These are phyloP conservation scores for Syngnathus floridae DNA, from an alignment of 2,113 vertebrate species.

Conservation along the genomic window DNA sequence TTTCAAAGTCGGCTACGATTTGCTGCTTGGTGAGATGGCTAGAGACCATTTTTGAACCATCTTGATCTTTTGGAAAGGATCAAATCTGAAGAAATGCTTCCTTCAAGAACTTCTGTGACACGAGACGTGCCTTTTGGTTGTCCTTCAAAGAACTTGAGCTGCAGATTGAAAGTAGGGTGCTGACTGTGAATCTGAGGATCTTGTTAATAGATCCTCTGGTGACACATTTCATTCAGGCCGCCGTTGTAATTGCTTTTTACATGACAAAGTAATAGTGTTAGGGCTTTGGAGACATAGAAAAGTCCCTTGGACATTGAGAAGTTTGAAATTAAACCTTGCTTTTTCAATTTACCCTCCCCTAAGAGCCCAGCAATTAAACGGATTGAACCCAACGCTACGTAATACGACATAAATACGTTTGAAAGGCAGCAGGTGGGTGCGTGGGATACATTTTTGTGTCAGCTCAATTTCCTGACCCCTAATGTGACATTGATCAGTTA, in stretches of 20 bases:
- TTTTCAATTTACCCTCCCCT: slow-evolving; percentile 75
- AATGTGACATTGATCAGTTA: too few species aligned
- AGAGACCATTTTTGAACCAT: background rate
- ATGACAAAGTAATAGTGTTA: slow-evolving; percentile 64
- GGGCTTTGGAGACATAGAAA: slow-evolving; percentile 60
- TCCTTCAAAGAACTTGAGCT: slow-evolving; percentile 50
- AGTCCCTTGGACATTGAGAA: slow-evolving; percentile 69
- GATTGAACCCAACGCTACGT: slow-evolving; percentile 54
- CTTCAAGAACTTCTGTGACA: slow-evolving; percentile 1
- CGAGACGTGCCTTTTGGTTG: slow-evolving; percentile 46
- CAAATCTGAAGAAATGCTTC: background rate
- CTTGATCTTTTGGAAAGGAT: background rate
- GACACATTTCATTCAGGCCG: slow-evolving; percentile 60
- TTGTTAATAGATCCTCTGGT: slow-evolving; percentile 63
- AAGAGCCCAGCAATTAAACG: slow-evolving; percentile 64
- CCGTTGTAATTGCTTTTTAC: slow-evolving; percentile 72
- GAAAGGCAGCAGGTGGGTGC: slow-evolving; percentile 13
- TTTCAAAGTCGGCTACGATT: too few species aligned
- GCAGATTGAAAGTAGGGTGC: slow-evolving; percentile 54
- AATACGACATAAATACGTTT: slow-evolving; percentile 66
- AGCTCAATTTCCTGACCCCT: too few species aligned
- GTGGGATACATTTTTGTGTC: too few species aligned
- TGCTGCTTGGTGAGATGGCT: too few species aligned
- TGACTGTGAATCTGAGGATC: slow-evolving; percentile 64
- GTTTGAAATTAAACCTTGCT: slow-evolving; percentile 73